These are phyloP conservation scores for Micromesistius poutassou DNA, from an alignment of 2,797 vertebrate genomes.

Conservation along the genomic window DNA sequence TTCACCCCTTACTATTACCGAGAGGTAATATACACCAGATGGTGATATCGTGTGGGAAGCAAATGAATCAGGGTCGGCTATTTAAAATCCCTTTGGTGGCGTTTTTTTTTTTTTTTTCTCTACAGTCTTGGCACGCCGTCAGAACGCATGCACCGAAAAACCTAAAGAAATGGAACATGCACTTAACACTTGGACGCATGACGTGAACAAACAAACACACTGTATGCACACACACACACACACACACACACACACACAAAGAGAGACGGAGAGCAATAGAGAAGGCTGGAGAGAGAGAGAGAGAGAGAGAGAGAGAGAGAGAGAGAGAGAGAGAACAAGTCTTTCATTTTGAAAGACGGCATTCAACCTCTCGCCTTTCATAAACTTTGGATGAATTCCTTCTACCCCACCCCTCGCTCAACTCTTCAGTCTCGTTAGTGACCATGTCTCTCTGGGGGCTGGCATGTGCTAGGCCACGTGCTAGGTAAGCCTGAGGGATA, in stretches of 20 bases:
- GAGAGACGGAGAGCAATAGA: too few species aligned
- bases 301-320: not conserved
- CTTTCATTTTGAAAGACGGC: constrained; percentile 13
- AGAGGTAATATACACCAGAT: too few species aligned
- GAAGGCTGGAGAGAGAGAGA: not conserved
- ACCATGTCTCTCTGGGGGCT: too few species aligned
- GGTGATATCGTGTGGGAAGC: too few species aligned
- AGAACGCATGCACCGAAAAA: too few species aligned
- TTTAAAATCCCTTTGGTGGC: not conserved
- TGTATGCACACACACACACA: too few species aligned
- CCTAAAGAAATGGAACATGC: too few species aligned
- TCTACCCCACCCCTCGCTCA: not conserved
- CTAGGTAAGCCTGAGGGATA: not conserved
- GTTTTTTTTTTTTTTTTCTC: not conserved
- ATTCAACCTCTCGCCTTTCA: constrained; percentile 12
- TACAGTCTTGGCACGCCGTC: not conserved
- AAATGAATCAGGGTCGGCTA: not conserved
- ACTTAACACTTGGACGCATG: too few species aligned
- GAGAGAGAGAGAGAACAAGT: constrained; percentile 12
- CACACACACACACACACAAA: too few species aligned
- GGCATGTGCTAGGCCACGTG: constrained; percentile 7
- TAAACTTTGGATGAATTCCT: constrained; percentile 23
- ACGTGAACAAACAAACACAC: too few species aligned
- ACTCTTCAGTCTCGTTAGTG: not conserved
- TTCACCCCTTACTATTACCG: not conserved